These are phyloP conservation scores for Acanthosepion esculentum DNA, from an alignment of 2,888 invertebrate genomes.

Conservation along the genomic window DNA sequence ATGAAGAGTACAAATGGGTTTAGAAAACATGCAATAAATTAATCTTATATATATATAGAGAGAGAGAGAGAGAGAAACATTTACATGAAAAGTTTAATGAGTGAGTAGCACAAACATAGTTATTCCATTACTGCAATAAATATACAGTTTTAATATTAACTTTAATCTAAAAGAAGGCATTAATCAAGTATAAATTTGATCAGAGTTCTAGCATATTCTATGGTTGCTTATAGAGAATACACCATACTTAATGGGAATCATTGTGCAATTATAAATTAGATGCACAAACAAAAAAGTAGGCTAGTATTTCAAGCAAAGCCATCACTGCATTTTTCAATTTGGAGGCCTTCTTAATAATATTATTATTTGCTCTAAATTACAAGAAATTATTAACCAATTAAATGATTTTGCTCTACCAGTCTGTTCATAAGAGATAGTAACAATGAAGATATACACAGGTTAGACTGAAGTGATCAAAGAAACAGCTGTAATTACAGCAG, in stretches of 20 bases:
- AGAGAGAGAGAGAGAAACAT: no score
- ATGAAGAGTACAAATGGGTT: background rate
- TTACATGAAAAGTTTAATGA: background rate
- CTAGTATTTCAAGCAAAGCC: background rate
- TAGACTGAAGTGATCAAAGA: constrained; percentile 35
- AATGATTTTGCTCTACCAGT: constrained; percentile 12
- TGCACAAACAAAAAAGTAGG: background rate
- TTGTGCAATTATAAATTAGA: background rate
- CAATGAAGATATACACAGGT: constrained; percentile 6
- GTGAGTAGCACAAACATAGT: background rate
- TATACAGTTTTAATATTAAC: background rate
- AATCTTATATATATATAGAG: background rate
- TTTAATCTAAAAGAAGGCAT: background rate
- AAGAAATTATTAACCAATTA: background rate
- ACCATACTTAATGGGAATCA: background rate
- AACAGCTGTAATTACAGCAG: constrained; percentile 36
- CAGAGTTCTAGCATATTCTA: background rate
- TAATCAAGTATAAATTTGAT: background rate
- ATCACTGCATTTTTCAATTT: background rate
- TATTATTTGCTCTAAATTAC: background rate
- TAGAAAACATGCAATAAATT: background rate
- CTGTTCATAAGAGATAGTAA: constrained; percentile 33
- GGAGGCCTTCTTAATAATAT: background rate
- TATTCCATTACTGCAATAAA: background rate
- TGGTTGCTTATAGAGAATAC: constrained; percentile 4